Percentiles rank a stretch among this genome's conserved stretches.
These are phyloP conservation scores for Heliopora coerulea DNA, from an alignment of 92 coral and sea anemone genomes.

Conservation along the genomic window DNA sequence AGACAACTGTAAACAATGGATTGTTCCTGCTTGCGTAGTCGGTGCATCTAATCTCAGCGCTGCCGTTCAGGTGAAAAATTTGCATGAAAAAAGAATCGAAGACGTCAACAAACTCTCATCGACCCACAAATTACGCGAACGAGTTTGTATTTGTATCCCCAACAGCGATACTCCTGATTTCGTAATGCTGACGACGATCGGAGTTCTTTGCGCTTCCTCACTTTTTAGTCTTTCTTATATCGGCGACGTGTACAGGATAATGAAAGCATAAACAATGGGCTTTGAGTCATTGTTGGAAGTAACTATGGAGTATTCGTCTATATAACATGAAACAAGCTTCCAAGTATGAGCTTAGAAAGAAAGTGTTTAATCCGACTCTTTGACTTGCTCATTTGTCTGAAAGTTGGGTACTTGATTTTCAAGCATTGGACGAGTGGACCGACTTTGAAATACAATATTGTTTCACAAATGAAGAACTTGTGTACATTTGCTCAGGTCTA, in stretches of 20 bases:
- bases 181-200: too few species aligned
- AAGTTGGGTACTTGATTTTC: not conserved
- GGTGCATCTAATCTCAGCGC: slow-evolving; percentile 3
- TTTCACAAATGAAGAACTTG: not conserved
- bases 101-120: slow-evolving; percentile 5
- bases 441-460: not conserved
- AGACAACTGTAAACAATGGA: slow-evolving; percentile 9
- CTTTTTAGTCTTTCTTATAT: too few species aligned
- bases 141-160: not conserved
- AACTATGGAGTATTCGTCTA: too few species aligned
- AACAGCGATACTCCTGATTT: not conserved
- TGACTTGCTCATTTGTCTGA: not conserved
- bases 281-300: too few species aligned
- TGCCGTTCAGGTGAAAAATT: slow-evolving; percentile 13
- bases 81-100: slow-evolving; percentile 10
- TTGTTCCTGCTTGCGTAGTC: not conserved
- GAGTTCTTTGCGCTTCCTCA: too few species aligned
- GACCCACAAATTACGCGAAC: not conserved
- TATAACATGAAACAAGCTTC: too few species aligned
- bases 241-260: too few species aligned
- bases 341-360: too few species aligned
- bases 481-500: not conserved
- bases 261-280: too few species aligned
- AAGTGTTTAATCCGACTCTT: too few species aligned
- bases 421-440: slow-evolving; percentile 5